Evolutionary conservation across 2,888 invertebrate genomes (phyloP).

Genomic region (Caenorhabditis afra): DNA sequence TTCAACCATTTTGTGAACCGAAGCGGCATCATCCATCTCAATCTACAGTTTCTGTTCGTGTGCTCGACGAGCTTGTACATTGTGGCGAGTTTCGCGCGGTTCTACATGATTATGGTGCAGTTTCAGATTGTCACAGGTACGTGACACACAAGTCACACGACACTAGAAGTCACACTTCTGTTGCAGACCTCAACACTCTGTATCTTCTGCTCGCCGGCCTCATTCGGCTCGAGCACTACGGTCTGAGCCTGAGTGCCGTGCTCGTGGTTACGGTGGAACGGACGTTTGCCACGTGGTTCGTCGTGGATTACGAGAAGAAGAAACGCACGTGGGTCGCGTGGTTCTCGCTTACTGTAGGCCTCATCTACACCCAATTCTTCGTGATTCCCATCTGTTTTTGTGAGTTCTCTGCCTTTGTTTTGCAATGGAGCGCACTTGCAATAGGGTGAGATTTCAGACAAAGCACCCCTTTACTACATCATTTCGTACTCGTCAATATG

Average conservation of each 20-base stretch:
- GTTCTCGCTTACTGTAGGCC: constrained; percentile 9
- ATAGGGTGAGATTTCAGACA: constrained; percentile 29
- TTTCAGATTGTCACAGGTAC: constrained; percentile 32
- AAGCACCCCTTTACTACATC: constrained; percentile 35
- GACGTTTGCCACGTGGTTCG: constrained; percentile 43
- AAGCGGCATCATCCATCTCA: constrained; percentile 35
- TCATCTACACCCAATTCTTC: constrained; percentile 34
- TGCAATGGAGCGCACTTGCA: neutral
- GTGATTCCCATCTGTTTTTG: constrained; percentile 40
- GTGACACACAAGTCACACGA: neutral
- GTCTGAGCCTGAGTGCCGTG: constrained; percentile 27
- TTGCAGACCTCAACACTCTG: constrained; percentile 45
- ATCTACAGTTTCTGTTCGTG: constrained; percentile 28
- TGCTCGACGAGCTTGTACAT: constrained; percentile 21
- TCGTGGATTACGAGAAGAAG: constrained; percentile 34
- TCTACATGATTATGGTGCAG: constrained; percentile 46
- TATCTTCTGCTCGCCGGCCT: constrained; percentile 37
- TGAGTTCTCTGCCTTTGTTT: constrained; percentile 29
- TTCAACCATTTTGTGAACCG: constrained; percentile 43
- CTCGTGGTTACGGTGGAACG: constrained; percentile 47
- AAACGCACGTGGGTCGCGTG: constrained; percentile 30
- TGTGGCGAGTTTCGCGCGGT: constrained; percentile 26
- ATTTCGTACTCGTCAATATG: constrained; percentile 15
- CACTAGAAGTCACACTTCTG: no score
- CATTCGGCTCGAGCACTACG: constrained; percentile 48